Evolutionary conservation across 2,888 invertebrate species (phyloP).

Genomic region (Andrena marginata): DNA sequence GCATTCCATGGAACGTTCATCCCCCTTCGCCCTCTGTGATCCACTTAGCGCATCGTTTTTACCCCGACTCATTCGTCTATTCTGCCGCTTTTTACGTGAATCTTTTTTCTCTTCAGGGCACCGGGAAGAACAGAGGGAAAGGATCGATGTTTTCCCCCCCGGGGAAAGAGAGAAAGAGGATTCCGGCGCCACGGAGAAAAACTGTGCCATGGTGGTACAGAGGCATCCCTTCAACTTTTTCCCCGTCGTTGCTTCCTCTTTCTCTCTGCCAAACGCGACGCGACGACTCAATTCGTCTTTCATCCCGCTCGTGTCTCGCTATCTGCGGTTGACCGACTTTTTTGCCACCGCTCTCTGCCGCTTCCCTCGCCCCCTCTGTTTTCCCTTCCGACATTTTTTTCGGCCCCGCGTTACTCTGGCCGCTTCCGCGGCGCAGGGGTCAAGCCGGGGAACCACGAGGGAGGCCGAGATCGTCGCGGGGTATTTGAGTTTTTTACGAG

Average conservation of each 20-base stretch:
- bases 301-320: slow-evolving; percentile 41
- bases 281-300: slow-evolving; percentile 71
- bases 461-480: slow-evolving; percentile 55
- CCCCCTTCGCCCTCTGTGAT: slow-evolving; percentile 5
- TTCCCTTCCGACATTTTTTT: slow-evolving; percentile 49
- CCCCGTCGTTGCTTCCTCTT: slow-evolving; percentile 1
- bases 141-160: neutral
- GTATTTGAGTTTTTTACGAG: slow-evolving; percentile 49
- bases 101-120: neutral
- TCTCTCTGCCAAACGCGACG: slow-evolving; percentile 23
- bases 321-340: slow-evolving; percentile 73
- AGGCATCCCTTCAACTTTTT: slow-evolving; percentile 8
- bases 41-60: slow-evolving; percentile 16
- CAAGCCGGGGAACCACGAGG: slow-evolving; percentile 26
- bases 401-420: slow-evolving; percentile 32
- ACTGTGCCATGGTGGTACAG: slow-evolving; percentile 31
- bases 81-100: neutral
- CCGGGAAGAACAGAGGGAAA: slow-evolving; percentile 19
- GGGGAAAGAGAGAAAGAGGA: neutral
- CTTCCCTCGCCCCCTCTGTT: slow-evolving; percentile 39
- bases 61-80: neutral
- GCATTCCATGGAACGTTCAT: slow-evolving; percentile 10
- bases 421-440: slow-evolving; percentile 32
- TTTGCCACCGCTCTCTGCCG: slow-evolving; percentile 62
- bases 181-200: slow-evolving; percentile 62